Conservation (phyloP, 64 coral and sea anemone genomes). For the Catalaphyllia jardinei region DNA sequence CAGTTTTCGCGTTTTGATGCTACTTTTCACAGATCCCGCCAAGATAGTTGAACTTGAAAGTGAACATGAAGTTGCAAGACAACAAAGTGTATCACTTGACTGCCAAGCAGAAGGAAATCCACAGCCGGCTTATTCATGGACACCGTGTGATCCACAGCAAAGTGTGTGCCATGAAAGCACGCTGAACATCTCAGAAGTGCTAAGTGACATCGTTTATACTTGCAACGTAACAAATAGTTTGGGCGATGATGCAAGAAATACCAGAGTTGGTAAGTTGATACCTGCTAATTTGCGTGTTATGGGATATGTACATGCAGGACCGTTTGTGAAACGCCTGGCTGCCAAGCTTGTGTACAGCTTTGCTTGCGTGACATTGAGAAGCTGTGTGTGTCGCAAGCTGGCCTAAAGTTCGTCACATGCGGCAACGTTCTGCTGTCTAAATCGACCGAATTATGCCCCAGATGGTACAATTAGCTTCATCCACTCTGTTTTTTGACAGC, state of each 20-base stretch:
- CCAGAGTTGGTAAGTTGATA: not conserved
- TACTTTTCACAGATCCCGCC: not conserved
- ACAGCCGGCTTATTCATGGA: not conserved
- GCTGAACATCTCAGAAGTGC: not conserved
- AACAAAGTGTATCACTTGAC: no score
- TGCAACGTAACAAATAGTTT: not conserved
- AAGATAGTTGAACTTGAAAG: not conserved
- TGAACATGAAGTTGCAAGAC: no score
- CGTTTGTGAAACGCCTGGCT: not conserved
- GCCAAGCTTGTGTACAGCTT: no score
- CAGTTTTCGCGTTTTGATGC: not conserved
- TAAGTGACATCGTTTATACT: not conserved
- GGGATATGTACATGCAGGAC: not conserved
- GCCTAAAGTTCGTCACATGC: no score
- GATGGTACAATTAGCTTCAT: no score
- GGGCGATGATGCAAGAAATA: not conserved
- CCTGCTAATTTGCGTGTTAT: no score
- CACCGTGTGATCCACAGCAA: not conserved
- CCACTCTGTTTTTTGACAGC: no score
- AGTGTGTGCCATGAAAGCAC: not conserved
- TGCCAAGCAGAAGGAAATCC: conserved; percentile 5
- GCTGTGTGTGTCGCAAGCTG: no score
- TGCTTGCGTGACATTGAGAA: no score
- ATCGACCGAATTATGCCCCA: no score
- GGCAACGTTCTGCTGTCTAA: no score